A percentile compares a stretch with the other conserved stretches of the same genome.
phyloP scores from a whole-genome alignment of 2,797 vertebrate genomes.

The Galago senegalensis region DNA sequence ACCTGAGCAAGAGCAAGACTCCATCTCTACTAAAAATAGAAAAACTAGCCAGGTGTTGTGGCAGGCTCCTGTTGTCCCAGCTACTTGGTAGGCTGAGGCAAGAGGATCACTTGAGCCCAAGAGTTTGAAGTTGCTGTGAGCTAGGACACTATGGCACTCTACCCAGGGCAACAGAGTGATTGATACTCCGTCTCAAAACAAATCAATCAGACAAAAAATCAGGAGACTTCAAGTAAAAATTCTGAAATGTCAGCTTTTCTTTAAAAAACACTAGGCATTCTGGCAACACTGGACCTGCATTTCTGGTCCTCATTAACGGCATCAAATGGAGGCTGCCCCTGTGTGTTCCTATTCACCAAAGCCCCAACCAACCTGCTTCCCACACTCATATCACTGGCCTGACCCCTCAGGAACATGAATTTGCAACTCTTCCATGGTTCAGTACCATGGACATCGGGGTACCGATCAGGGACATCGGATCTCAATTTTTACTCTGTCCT shows the following conservation, averaged over 20 bases:
- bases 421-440: background rate
- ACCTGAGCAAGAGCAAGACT: no score
- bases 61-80: no score
- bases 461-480: background rate
- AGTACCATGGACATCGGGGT: background rate
- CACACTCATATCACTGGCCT: background rate
- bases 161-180: no score
- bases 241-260: slow-evolving; percentile 57
- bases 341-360: background rate
- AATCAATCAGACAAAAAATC: background rate
- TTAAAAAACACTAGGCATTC: background rate
- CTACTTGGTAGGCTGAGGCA: no score
- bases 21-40: no score
- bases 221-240: slow-evolving; percentile 43
- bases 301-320: background rate
- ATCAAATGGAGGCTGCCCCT: background rate
- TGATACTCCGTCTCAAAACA: no score
- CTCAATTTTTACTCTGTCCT: background rate
- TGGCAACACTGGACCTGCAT: background rate
- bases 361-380: background rate
- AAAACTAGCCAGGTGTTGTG: no score
- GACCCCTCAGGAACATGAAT: background rate
- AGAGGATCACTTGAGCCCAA: no score
- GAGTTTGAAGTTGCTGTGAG: background rate
- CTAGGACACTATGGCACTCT: background rate